phyloP scores from a whole-genome alignment of 2,888 invertebrate genomes.

The Nephrocerus scutellatus region DNA sequence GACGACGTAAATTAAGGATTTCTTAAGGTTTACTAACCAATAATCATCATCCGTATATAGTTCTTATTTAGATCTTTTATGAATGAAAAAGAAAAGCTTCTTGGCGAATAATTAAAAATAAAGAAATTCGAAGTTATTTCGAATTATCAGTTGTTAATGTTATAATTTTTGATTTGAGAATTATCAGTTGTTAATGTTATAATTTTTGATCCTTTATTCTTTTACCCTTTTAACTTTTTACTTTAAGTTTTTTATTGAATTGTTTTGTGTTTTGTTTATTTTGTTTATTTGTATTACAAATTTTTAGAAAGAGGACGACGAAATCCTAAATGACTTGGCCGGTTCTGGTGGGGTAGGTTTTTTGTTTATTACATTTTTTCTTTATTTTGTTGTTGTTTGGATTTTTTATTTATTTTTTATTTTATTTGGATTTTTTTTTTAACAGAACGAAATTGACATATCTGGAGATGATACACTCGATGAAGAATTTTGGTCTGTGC shows the following conservation, averaged over 20 bases:
- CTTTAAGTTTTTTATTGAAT: constrained; percentile 4
- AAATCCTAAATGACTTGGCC: constrained; percentile 7
- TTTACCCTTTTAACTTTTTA: constrained; percentile 1
- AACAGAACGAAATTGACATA: constrained; percentile 15
- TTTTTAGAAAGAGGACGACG: too few species aligned
- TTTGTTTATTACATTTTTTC: background rate
- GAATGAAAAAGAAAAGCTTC: background rate
- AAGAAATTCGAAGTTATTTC: background rate
- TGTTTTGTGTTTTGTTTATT: constrained; percentile 4
- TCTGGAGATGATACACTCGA: constrained; percentile 22
- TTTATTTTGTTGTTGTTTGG: constrained; percentile 4
- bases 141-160: constrained; percentile 11
- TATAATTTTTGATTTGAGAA: background rate
- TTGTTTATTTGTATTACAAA: constrained; percentile 6
- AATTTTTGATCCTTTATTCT: background rate
- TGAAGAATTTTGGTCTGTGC: constrained; percentile 22
- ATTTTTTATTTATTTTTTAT: constrained; percentile 9
- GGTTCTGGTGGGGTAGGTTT: constrained; percentile 23
- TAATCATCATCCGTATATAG: too few species aligned
- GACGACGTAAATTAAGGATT: too few species aligned
- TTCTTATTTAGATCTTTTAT: background rate
- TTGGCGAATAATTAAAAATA: too few species aligned
- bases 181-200: background rate
- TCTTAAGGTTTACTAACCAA: too few species aligned
- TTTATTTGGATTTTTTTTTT: too few species aligned